Base-by-base conservation (phyloP, 2,113 vertebrate genomes). In the Corapipo altera region DNA sequence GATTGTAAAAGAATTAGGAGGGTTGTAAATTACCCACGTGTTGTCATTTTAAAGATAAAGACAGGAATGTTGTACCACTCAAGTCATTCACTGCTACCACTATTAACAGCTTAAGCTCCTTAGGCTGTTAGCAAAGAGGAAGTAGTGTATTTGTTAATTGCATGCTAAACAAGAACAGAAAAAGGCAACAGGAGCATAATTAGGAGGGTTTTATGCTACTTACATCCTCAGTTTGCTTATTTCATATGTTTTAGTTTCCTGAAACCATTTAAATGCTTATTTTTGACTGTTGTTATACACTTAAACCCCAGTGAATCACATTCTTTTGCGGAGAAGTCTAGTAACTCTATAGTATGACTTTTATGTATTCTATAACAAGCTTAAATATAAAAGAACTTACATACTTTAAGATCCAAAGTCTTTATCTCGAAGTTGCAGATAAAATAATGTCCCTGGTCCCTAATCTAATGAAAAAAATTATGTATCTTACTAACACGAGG, bases 111-210 rank as follows among this genome's bases (percentile, higher is more conserved):
- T 89, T 94, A 95, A 61, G 66, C 88, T 97, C 92, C 93, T 85
- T 74, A 20, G 92, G 97, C 78, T 91, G 94, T 93, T 85, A 95
- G 85, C 24, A 41, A 46, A 88, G 96, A 97, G 98, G 98, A 98
- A 98, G 97, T 93, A 73, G 92, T 82, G 90, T 87, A 81, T 91
- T 95, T 97, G 97, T 98, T 98, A 98, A 98, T 93, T 97, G 96
- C 94, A 43, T 69, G 90, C 93, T 96, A 96, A 97, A 97, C 86
- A 96, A 97, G 95, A 96, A 51, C 51, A 74, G 76, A 90, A 95
- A 92, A 86, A 94, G 78, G 77, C 76, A 91, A 83, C 62, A 66
- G 93, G 95, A 91, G 84, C 17, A 59, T 97, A 96, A 93, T 70
- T 65, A 8, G 17, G 18, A 75, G 73, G 80, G 55, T 91, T 97